Percentiles rank a stretch among this genome's conserved stretches.
Evolutionary conservation across 1,140 invertebrate genomes (phyloP).

Genomic region (Danaus plexippus): DNA sequence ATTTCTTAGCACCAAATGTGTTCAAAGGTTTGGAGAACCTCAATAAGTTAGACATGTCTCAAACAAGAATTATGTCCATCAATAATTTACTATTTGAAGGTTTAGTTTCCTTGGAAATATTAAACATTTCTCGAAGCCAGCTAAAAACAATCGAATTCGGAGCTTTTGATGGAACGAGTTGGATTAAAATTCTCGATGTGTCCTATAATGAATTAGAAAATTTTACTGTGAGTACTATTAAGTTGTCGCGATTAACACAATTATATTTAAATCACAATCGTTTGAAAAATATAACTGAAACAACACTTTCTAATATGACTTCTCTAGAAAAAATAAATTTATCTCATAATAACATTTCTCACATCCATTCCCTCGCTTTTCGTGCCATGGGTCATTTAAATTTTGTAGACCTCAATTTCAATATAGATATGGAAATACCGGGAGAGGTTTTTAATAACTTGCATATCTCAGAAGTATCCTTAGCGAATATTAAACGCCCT

Average conservation of each 20-base stretch:
- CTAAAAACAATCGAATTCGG: conserved; percentile 15
- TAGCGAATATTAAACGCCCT: conserved; percentile 4
- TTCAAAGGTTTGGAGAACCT: conserved; percentile 6
- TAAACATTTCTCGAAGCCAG: conserved; percentile 11
- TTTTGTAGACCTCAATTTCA: conserved; percentile 5
- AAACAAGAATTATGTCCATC: conserved; percentile 5
- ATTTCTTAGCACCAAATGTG: conserved; percentile 3
- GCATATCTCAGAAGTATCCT: conserved; percentile 9
- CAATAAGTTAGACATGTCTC: conserved; percentile 5
- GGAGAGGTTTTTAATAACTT: conserved; percentile 11
- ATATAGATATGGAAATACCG: conserved; percentile 7
- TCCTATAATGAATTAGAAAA: conserved; percentile 13
- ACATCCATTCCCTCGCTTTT: conserved; percentile 9
- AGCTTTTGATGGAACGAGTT: conserved; percentile 5
- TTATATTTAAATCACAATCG: conserved; percentile 19
- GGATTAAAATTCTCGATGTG: conserved; percentile 10
- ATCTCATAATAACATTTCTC: conserved; percentile 10
- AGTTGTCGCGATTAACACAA: conserved; percentile 7
- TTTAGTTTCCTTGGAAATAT: conserved; percentile 2
- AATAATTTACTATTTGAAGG: conserved; percentile 8
- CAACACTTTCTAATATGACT: conserved; percentile 9
- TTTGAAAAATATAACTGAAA: conserved; percentile 8
- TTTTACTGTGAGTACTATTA: conserved; percentile 16
- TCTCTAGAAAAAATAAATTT: conserved; percentile 9
- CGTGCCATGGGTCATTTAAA: conserved; percentile 7